Evolutionary conservation across 2,113 vertebrate species (phyloP), one percentile per base, ranked within the genome.

Genomic region (Sapayoa aenigma): DNA sequence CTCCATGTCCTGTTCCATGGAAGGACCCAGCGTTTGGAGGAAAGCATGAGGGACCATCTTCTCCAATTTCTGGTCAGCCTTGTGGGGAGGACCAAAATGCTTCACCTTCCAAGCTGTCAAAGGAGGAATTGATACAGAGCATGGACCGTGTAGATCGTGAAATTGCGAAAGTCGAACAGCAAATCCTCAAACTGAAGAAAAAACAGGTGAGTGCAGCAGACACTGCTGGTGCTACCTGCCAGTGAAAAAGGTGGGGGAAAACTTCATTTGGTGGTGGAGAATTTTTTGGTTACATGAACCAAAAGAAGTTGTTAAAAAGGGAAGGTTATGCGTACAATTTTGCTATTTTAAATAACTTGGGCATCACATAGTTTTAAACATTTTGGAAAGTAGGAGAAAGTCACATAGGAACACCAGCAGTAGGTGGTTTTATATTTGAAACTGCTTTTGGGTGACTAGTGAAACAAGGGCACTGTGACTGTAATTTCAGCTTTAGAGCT

Each of bases 71-170:
- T 87, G 97, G 97, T 66, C 98, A 99, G 27, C 96, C 98, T 52
- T 97, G 98, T 83, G 98, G 97, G 46, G 99, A 99, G 46, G 99
- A 99, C 44, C 99, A 99, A 97, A 99, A 99, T 85, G 97, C 98
- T 27, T 99, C 99, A 46, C 99, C 99, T 62, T 99, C 99, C 94
- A 99, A 99, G 94, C 98, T 99, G 53, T 99, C 99, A 60, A 99
- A 99, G 94, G 99, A 99, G 95, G 99, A 99, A 97, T 94, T 99
- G 94, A 99, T 99, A 93, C 99, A 99, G 98, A 99, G 99, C 95
- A 99, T 99, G 99, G 99, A 99, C 95, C 99, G 99, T 2, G 99
- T 99, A 10, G 99, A 99, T 97, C 96, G 99, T 10, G 99, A 99
- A 95, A 99, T 99, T 63, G 99, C 99, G 0, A 99, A 99, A 98